Evolutionary conservation across 2,113 vertebrate species (phyloP), one percentile per base, ranked within the genome.

Genomic region (Corydoras sp.): DNA sequence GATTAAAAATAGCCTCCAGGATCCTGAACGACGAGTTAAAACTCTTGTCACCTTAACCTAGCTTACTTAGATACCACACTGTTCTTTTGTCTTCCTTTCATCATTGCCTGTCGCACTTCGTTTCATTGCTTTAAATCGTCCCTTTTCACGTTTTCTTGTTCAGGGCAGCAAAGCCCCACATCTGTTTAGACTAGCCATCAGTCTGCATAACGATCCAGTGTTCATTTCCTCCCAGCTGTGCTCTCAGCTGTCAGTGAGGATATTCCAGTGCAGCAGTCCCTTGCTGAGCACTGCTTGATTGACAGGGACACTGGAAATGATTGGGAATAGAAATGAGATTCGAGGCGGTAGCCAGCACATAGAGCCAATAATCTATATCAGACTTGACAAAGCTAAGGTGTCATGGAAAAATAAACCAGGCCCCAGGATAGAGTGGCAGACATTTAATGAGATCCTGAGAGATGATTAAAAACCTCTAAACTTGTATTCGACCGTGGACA

Each of bases 381-480:
- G n/a, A 12, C 62, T 65, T 55, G 71, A 15, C 43, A 53, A 60
- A 58, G 56, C 48, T 24, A 58, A 29, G 43, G 14, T 53, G 71
- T 54, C 63, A 66, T 53, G 48, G 15, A 71, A 43, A 43, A 43
- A 35, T 56, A 59, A 65, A 65, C 49, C 13, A 67, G 30, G 15
- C 11, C 50, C 11, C 49, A 30, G 54, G 66, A 68, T 6, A 55
- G 65, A 68, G 30, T 73, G 65, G 58, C 31, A 68, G 56, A 65
- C 32, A 35, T 67, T 73, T 62, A 73, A 68, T 67, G 58, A 32
- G 64, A 62, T 68, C 72, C 50, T 55, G 50, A 54, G 64, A 62
- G 58, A 73, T 62, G 56, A 73, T 73, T 65, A 55, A 31, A 61
- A 73, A 53, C 32, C 30, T 10, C 35, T 14, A 54, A n/a, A 68